Evolutionary conservation across 2,888 invertebrate genomes (phyloP), one percentile per base, ranked within the genome.

Genomic region (Mythimna ferrago): DNA sequence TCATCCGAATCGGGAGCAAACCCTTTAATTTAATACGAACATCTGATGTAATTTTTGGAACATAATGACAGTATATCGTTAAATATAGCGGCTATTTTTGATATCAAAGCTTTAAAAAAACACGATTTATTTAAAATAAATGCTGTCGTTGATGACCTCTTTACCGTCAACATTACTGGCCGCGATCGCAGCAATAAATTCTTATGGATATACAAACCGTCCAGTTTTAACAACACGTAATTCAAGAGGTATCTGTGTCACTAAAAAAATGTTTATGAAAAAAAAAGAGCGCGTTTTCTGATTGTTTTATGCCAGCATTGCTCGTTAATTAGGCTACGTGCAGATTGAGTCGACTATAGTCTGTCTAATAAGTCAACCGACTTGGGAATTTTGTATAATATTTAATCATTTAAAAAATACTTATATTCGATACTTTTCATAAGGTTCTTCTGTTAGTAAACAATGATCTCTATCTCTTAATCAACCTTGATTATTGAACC

Each of bases 121-220:
- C 86, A 70, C 87, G 86, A 89, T 92, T 90, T 90, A 88, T 90
- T 84, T 87, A 88, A 91, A 90, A 92, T 90, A 89, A 91, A 92
- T 88, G 89, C 81, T 74, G 78, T 81, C 78, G 76, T 84, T 86
- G 88, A 88, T 92, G 95, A 95, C 95, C 95, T 93, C 94, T 90
- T 95, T 95, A 91, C 85, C 70, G 83, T 77, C 85, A 83, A 80
- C 84, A 85, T 93, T 93, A 95, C 92, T 91, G 93, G 90, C 89
- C 87, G 87, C 89, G 88, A 92, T 91, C 90, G 87, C 84, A 85
- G 86, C 89, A 89, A 94, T 95, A 94, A 93, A 94, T 94, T 92
- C 87, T 87, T 89, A 88, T 89, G 90, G 91, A 90, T 90, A 89
- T 86, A 91, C 86, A 89, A 87, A 89, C 87, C 82, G 86, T 87